Percentiles rank a stretch among this genome's conserved stretches.
Evolutionary conservation across 2,888 invertebrate genomes (phyloP).

Genomic region (Protula sp.): DNA sequence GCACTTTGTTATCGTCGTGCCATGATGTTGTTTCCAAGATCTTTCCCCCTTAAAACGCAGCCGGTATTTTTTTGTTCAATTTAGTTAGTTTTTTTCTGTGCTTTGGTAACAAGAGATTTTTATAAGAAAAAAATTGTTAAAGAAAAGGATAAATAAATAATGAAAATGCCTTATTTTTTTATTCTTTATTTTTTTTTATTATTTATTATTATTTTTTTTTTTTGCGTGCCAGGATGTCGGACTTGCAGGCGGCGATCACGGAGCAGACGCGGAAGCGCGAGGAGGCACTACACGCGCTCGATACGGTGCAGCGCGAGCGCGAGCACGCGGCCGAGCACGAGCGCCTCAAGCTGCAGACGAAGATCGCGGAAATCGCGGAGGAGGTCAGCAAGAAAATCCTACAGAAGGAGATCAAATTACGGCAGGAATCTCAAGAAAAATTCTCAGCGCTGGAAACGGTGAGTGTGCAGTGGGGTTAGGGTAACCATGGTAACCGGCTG

Average conservation of each 20-base stretch:
- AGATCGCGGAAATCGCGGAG: conserved; percentile 44
- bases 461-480: no score
- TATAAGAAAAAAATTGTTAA: no score
- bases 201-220: no score
- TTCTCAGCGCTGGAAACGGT: conserved; percentile 46
- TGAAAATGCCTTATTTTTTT: no score
- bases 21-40: no score
- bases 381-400: conserved; percentile 46
- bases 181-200: no score
- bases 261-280: conserved; percentile 45
- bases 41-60: no score
- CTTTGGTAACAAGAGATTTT: no score
- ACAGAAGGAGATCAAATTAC: conserved; percentile 46
- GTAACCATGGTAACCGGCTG: not conserved
- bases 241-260: conserved; percentile 28
- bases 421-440: conserved; percentile 47
- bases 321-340: conserved; percentile 46
- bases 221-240: conserved; percentile 27
- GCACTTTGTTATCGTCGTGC: no score
- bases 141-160: no score
- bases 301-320: conserved; percentile 43
- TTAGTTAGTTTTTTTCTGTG: no score
- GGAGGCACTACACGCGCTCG: conserved; percentile 45
- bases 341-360: conserved; percentile 35
- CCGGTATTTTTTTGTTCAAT: no score